phyloP scores from a whole-genome alignment of 2,888 invertebrate genomes.

The Priocnemis perturbator region DNA sequence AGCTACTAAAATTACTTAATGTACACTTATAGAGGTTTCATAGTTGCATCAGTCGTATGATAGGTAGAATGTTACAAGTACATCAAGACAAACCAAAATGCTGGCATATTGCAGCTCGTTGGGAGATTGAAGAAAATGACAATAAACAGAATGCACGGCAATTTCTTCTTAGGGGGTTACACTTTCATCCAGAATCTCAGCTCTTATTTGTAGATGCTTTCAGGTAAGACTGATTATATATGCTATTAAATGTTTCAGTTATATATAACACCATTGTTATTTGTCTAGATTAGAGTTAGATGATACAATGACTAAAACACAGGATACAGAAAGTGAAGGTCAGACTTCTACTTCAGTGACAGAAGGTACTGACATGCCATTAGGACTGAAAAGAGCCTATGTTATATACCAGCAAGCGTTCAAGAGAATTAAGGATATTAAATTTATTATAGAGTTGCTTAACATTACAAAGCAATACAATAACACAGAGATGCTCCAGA shows the following conservation, averaged over 20 bases:
- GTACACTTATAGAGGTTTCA: slow-evolving; percentile 64
- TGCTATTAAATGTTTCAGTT: not conserved
- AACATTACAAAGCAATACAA: slow-evolving; percentile 78
- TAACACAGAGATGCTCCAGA: slow-evolving; percentile 79
- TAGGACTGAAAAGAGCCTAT: slow-evolving; percentile 77
- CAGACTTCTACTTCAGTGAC: not conserved
- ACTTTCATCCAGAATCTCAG: slow-evolving; percentile 83
- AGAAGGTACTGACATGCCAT: slow-evolving; percentile 45
- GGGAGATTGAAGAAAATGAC: slow-evolving; percentile 84
- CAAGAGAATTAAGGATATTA: slow-evolving; percentile 77
- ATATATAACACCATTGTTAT: not conserved
- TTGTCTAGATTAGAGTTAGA: slow-evolving; percentile 59
- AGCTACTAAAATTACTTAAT: slow-evolving; percentile 7
- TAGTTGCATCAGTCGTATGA: slow-evolving; percentile 68
- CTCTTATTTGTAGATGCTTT: slow-evolving; percentile 84
- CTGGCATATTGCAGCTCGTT: slow-evolving; percentile 88
- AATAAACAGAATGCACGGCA: slow-evolving; percentile 83
- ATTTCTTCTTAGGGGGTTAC: slow-evolving; percentile 85
- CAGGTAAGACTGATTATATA: slow-evolving; percentile 71
- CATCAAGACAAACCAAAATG: slow-evolving; percentile 85
- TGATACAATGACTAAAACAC: slow-evolving; percentile 25
- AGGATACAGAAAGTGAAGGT: slow-evolving; percentile 6
- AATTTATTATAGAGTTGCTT: slow-evolving; percentile 80
- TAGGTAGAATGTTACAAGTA: slow-evolving; percentile 77
- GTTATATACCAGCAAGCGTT: slow-evolving; percentile 80